phyloP scores from a whole-genome alignment of 2,888 invertebrate species.

The Tenthredo notha region DNA sequence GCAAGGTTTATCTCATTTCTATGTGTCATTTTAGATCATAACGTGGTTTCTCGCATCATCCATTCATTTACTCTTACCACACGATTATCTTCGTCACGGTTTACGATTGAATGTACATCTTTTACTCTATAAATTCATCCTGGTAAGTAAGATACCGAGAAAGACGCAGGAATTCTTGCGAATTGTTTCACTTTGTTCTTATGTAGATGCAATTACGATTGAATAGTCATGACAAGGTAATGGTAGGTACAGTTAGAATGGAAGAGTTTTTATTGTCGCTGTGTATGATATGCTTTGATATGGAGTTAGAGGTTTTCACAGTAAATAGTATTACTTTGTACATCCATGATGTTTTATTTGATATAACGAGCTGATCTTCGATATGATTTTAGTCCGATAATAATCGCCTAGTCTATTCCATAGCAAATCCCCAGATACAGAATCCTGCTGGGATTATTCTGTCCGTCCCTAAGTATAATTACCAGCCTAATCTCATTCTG shows the following conservation, averaged over 20 bases:
- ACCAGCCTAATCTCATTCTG: conserved; percentile 12
- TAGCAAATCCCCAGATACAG: neutral
- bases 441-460: conserved; percentile 22
- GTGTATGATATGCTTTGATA: neutral
- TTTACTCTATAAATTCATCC: neutral
- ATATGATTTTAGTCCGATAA: conserved; percentile 1
- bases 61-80: neutral
- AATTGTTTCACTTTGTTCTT: conserved; percentile 16
- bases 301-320: no score
- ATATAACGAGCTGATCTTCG: neutral
- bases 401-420: neutral
- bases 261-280: neutral
- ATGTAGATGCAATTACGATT: neutral
- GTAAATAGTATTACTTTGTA: no score
- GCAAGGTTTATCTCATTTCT: neutral
- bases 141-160: neutral
- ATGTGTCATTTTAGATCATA: neutral
- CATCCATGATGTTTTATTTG: neutral
- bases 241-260: neutral
- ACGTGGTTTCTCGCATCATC: neutral
- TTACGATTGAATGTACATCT: neutral
- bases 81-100: no score
- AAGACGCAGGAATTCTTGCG: neutral
- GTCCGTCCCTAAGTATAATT: conserved; percentile 25
- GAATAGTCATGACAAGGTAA: neutral